Percentiles rank a stretch among this genome's conserved stretches.
These are phyloP conservation scores for Corythornis vintsioides DNA, from an alignment of 2,113 vertebrate species.

Conservation along the genomic window DNA sequence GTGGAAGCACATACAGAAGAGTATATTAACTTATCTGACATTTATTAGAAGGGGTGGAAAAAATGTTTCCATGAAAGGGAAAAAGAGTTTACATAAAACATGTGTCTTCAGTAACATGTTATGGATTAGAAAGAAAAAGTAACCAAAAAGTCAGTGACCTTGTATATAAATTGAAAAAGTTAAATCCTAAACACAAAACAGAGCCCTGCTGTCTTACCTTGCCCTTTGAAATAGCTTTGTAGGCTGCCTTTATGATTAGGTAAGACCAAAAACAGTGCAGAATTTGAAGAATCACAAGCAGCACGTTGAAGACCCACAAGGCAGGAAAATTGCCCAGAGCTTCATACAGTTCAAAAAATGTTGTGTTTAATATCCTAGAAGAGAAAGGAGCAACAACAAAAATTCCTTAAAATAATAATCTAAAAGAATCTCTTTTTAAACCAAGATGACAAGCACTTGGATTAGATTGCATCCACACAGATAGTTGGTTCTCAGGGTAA, in stretches of 20 bases:
- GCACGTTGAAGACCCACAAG: conserved; percentile 92
- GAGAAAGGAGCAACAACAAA: conserved; percentile 13
- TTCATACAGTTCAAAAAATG: conserved; percentile 95
- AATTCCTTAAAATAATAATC: not conserved
- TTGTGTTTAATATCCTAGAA: conserved; percentile 92
- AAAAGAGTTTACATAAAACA: not conserved
- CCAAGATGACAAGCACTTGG: not conserved
- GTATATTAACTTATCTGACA: not conserved
- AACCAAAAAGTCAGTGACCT: not conserved
- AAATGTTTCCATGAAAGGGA: not conserved
- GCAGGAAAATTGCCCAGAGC: conserved; percentile 94
- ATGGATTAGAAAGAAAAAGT: not conserved
- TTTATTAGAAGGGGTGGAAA: not conserved
- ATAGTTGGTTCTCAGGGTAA: not conserved
- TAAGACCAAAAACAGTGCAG: conserved; percentile 96
- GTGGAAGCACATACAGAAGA: not conserved
- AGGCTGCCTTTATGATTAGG: conserved; percentile 90
- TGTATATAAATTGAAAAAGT: not conserved
- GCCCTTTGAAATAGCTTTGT: conserved; percentile 92
- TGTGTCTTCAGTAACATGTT: not conserved
- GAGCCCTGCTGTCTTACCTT: conserved; percentile 81
- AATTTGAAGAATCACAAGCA: conserved; percentile 89
- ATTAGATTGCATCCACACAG: not conserved
- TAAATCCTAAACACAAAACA: not conserved
- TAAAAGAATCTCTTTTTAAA: not conserved